Evolutionary conservation across 1,140 invertebrate species (phyloP), one percentile per base, ranked within the genome.

Genomic region (Samia ricini): DNA sequence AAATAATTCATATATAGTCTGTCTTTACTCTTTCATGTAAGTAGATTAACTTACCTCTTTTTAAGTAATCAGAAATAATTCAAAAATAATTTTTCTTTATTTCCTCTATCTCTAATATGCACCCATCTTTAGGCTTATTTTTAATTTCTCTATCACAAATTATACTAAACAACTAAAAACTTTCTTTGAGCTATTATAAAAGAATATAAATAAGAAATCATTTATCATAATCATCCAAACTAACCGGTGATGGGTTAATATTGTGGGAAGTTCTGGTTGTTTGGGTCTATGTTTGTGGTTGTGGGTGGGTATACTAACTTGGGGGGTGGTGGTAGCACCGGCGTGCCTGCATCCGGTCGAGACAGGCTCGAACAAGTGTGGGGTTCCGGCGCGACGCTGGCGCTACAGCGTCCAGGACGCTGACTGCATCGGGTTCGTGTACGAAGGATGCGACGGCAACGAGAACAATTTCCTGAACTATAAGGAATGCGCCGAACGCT

Each of bases 361-460:
- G 56, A 59, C 61, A 64, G 83, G 83, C 21, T 48, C 52, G 49
- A 36, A 36, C 56, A 64, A 57, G 52, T 79, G 79, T 64, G 71
- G 58, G 8, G 50, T 23, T 52, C 56, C 57, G 50, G 20, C 63
- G 54, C 75, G 72, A 7, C 82, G 83, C 71, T 88, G 79, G 79
- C 67, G 78, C 77, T 86, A 85, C 77, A 76, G 76, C 74, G 59
- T 61, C 23, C 42, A 56, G 26, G 58, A 66, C 68, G 77, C 59
- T 5, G 78, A 81, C 56, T 97, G 94, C 83, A 91, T 91, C 49
- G 87, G 93, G 71, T 98, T 98, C 87, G 90, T 89, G 10, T 99
- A 96, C 78, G 94, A 94, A 52, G 97, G 98, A 63, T 98, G 97
- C 83, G 93, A 93, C 42, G 97, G 97, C 54, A 98, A 96, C 71